Base-by-base conservation (phyloP, 2,888 invertebrate genomes). In the Himalopsyche japonica region DNA sequence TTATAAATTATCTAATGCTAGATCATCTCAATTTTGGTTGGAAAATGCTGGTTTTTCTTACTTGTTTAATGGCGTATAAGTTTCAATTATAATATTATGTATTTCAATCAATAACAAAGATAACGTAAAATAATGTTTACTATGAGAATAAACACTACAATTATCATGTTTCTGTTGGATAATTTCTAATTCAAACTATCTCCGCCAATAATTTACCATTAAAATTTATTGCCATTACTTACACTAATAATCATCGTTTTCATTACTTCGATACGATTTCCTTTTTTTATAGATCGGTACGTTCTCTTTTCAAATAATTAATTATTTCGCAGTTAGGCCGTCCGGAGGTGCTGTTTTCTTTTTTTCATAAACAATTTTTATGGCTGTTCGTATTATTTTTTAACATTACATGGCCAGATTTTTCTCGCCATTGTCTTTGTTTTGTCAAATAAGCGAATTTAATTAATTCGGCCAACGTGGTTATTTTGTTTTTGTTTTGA, bases 211-310 rank as follows among this genome's bases (percentile, higher is more conserved):
- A n/a, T 30, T 70, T 12, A 70, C 15, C 70, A 70, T 70, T 70
- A 70, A 70, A 70, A 70, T 70, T 27, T 27, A 30, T 70, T 70
- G 64, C 30, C 64, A 70, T 70, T 30, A 70, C 10, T 64, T 24
- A 64, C 64, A 70, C 70, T 30, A 70, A 70, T 70, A 27, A 70
- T 30, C 70, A 12, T 10, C 30, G 70, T 70, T 70, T 70, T 4
- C 30, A 70, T 70, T 70, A 3, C 70, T 70, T 24, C 15, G 37
- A 43, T 43, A 20, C 1, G 15, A 70, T 30, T 70, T 70, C 30
- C 70, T 70, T 70, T 70, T 70, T 70, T 70, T 70, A 70, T 70
- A 70, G 70, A 70, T 70, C 70, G 70, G 70, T 70, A 70, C 70
- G 70, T 70, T 70, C 70, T 70, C 70, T 70, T 70, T 70, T 70